Evolutionary conservation across 2,113 vertebrate genomes (phyloP).

Genomic region (Malurus alboscapulatus): DNA sequence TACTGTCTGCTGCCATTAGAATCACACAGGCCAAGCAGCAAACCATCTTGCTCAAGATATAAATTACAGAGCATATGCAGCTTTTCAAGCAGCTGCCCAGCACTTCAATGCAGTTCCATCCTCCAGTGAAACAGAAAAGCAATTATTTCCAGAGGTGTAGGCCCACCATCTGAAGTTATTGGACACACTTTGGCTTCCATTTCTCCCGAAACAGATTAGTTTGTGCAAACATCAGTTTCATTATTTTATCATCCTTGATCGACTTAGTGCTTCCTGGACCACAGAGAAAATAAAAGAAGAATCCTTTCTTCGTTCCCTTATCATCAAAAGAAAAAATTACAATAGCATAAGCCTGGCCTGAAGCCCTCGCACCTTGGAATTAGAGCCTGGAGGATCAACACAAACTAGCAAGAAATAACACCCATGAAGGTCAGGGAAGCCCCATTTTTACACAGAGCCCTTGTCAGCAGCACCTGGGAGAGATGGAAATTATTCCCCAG

Average conservation of each 20-base stretch:
- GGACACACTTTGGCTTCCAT: not conserved
- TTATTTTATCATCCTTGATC: not conserved
- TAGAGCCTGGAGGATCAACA: not conserved
- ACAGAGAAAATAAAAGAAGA: not conserved
- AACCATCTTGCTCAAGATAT: not conserved
- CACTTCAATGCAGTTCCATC: not conserved
- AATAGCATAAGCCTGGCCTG: not conserved
- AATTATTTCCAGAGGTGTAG: not conserved
- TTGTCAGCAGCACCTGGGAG: not conserved
- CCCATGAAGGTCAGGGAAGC: accelerated
- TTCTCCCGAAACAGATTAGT: not conserved
- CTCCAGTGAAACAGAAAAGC: not conserved
- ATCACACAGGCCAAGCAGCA: not conserved
- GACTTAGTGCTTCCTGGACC: not conserved
- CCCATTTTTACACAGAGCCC: not conserved
- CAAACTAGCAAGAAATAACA: not conserved
- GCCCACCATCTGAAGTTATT: not conserved
- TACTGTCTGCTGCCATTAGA: not conserved
- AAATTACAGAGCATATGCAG: not conserved
- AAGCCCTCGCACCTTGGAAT: not conserved
- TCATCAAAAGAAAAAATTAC: not conserved
- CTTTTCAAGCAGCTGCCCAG: slow-evolving; percentile 6
- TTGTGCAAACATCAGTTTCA: not conserved
- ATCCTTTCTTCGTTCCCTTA: not conserved
- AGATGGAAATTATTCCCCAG: not conserved